Base-by-base conservation (phyloP, 2,888 invertebrate genomes). In the Hirtodrosophila duncani region DNA sequence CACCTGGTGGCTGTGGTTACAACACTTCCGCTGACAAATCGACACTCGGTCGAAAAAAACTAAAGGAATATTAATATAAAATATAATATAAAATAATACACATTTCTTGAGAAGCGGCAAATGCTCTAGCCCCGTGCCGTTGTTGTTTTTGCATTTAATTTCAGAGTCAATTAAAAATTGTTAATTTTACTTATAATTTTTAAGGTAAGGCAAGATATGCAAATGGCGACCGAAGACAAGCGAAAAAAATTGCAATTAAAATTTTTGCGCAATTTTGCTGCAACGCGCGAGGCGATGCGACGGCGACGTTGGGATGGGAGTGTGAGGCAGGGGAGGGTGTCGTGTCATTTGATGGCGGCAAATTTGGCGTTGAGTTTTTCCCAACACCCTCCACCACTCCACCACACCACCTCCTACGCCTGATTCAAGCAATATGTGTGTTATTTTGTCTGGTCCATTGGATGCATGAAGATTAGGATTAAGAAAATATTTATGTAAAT, bases 111-210 rank as follows among this genome's bases (percentile, higher is more conserved):
- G n/a, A n/a, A n/a, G n/a, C n/a, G n/a, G n/a, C n/a, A n/a, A n/a
- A n/a, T n/a, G n/a, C n/a, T n/a, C n/a, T n/a, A n/a, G n/a, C n/a
- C 3, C 10, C 6, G 3, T 34, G 11, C 11, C 11, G 24, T 18
- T 37, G 18, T 26, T 21, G 34, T 11, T 33, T 23, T 63, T 60
- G 50, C 51, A 26, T 37, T 42, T 58, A 74, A 78, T 61, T 74
- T 74, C 81, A 80, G 81, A 74, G 70, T 74, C 72, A 74, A 74
- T 80, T 74, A 74, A 74, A 74, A 81, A 57, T 78, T 74, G 70
- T 80, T 66, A 68, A 78, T 80, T 74, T 74, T 66, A 74, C 74
- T 80, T 69, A 56, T 78, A 72, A 77, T 72, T 65, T 18, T 63
- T 69, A 72, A 67, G 81, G 66, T 80, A 68, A 62, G 42, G 23